phyloP scores from a whole-genome alignment of 2,888 invertebrate species.

The Phytoseiulus persimilis region DNA sequence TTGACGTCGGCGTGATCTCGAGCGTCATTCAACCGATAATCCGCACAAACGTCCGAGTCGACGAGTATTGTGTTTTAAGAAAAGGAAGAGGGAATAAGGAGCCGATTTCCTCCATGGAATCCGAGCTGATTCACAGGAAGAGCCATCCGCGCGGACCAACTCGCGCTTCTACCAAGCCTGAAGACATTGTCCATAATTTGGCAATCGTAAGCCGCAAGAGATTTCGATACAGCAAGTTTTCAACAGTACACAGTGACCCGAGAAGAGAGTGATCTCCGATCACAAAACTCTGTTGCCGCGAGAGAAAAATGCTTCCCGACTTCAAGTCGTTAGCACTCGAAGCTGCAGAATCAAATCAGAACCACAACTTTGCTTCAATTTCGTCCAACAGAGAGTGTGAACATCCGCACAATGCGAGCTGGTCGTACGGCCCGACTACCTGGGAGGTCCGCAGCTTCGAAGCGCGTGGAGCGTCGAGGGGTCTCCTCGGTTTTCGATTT shows the following conservation, averaged over 20 bases:
- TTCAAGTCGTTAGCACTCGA: not conserved
- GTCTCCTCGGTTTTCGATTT: no score
- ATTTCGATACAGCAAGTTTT: not conserved
- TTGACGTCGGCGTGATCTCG: constrained; percentile 5
- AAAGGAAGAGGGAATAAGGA: not conserved
- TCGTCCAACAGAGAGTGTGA: not conserved
- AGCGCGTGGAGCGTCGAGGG: not conserved
- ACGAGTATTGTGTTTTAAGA: not conserved
- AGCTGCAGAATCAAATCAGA: not conserved
- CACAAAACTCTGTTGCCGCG: not conserved
- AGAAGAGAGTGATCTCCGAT: not conserved
- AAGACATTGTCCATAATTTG: not conserved
- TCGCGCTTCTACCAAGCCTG: not conserved
- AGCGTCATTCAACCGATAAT: not conserved
- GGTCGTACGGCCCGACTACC: not conserved
- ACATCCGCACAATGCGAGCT: not conserved
- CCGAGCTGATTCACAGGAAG: not conserved
- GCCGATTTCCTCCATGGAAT: not conserved
- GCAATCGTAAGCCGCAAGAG: not conserved
- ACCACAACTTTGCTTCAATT: not conserved
- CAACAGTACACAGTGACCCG: not conserved
- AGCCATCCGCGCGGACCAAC: not conserved
- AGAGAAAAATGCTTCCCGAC: not conserved
- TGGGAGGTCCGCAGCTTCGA: not conserved
- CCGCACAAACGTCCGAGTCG: not conserved